These are phyloP conservation scores for Aethina tumida DNA, from an alignment of 1,140 invertebrate species.

Conservation along the genomic window DNA sequence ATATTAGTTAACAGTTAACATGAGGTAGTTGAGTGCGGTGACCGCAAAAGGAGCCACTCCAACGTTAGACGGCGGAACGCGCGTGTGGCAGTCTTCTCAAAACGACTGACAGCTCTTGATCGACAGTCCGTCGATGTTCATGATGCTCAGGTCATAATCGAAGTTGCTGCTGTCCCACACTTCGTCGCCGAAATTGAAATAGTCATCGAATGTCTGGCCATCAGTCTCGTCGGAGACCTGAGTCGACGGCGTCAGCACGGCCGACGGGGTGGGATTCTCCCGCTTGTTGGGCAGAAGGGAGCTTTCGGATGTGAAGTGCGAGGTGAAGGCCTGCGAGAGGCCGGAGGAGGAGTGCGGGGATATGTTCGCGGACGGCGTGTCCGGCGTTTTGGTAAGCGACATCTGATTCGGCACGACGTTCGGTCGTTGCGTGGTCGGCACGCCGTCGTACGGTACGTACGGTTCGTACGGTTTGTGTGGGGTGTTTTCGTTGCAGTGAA, in stretches of 20 bases:
- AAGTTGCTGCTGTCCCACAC: conserved; percentile 33
- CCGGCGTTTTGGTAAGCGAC: conserved; percentile 25
- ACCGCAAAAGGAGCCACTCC: too few species aligned
- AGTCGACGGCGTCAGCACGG: conserved; percentile 44
- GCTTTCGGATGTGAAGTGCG: conserved; percentile 45
- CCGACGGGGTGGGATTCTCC: conserved; percentile 42
- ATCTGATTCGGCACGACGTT: conserved; percentile 8
- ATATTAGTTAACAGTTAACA: too few species aligned
- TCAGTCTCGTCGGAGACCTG: conserved; percentile 25
- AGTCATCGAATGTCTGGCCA: conserved; percentile 25
- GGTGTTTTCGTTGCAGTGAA: conserved; percentile 25
- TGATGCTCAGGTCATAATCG: conserved; percentile 31
- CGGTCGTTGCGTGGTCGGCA: conserved; percentile 5
- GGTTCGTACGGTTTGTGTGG: conserved; percentile 6
- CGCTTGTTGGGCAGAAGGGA: conserved; percentile 35
- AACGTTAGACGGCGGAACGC: too few species aligned
- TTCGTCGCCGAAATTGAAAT: conserved; percentile 29
- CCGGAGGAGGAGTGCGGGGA: conserved; percentile 18
- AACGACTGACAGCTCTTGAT: conserved; percentile 20
- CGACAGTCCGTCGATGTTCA: conserved; percentile 28
- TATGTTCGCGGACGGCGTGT: conserved; percentile 32
- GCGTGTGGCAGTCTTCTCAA: too few species aligned
- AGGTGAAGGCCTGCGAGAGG: conserved; percentile 41
- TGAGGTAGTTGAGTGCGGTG: too few species aligned
- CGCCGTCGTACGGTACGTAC: conserved; percentile 12